Percentiles rank a stretch among this genome's conserved stretches.
Evolutionary conservation across 2,888 invertebrate species (phyloP).

Genomic region (Apoda limacodes): DNA sequence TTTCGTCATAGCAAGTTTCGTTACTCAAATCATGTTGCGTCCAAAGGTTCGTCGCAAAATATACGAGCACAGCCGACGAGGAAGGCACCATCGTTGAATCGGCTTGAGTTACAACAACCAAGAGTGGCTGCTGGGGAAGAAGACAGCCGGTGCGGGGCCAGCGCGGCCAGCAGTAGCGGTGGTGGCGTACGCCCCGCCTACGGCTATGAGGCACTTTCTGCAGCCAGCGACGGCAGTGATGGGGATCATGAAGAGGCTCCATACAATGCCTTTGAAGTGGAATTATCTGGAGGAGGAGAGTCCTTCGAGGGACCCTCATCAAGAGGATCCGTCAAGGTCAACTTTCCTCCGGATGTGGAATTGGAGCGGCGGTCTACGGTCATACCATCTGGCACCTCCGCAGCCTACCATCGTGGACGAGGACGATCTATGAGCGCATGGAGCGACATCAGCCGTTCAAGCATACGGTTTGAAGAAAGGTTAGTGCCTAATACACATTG

Average conservation of each 20-base stretch:
- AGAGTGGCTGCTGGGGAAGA: conserved; percentile 48
- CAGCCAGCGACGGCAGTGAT: conserved; percentile 61
- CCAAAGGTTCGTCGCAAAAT: conserved; percentile 46
- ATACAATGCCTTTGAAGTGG: conserved; percentile 58
- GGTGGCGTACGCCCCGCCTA: conserved; percentile 60
- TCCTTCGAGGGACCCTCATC: conserved; percentile 55
- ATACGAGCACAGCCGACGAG: conserved; percentile 44
- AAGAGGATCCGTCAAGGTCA: conserved; percentile 72
- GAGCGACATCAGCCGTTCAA: conserved; percentile 88
- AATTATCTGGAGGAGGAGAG: conserved; percentile 52
- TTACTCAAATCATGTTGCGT: conserved; percentile 53
- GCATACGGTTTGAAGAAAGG: conserved; percentile 85
- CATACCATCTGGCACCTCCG: conserved; percentile 40
- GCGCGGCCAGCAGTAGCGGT: conserved; percentile 33
- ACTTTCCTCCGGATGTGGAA: conserved; percentile 72
- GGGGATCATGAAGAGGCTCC: conserved; percentile 51
- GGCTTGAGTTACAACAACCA: conserved; percentile 53
- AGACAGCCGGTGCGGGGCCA: conserved; percentile 33
- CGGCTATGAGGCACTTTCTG: conserved; percentile 63
- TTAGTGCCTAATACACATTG: conserved; percentile 47
- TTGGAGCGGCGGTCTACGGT: conserved; percentile 58
- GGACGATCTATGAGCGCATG: conserved; percentile 88
- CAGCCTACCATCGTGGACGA: conserved; percentile 63
- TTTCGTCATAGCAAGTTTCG: conserved; percentile 63
- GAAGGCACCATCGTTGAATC: conserved; percentile 59